Evolutionary conservation across 2,888 invertebrate species (phyloP).

Genomic region (Meteorus colon): DNA sequence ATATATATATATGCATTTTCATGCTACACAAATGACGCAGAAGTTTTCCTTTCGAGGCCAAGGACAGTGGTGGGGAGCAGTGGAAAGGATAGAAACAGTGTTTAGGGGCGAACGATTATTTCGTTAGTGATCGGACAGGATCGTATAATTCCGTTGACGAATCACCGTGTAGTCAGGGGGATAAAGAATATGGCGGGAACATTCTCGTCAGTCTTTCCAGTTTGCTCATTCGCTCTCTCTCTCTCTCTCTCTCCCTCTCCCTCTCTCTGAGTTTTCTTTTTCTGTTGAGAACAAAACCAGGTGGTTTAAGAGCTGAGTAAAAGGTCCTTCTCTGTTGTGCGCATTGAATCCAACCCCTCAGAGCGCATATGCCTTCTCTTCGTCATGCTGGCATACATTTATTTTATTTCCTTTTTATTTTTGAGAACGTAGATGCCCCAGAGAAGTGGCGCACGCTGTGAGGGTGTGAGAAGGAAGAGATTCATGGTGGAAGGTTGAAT

Average conservation of each 20-base stretch:
- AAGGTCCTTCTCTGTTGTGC: background rate
- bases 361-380: background rate
- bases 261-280: background rate
- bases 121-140: background rate
- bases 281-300: background rate
- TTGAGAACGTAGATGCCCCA: background rate
- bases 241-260: background rate
- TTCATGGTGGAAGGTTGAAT: constrained; percentile 11
- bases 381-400: background rate
- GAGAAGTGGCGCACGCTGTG: constrained; percentile 21
- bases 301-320: constrained; percentile 2
- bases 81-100: background rate
- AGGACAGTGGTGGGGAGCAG: background rate
- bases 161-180: background rate
- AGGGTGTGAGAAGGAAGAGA: constrained; percentile 21
- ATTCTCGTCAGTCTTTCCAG: background rate
- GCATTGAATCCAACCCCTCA: constrained; percentile 15
- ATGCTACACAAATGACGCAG: background rate
- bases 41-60: background rate
- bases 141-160: background rate
- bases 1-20: background rate
- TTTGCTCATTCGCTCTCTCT: background rate
- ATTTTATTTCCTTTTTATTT: background rate
- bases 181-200: constrained; percentile 13
- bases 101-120: background rate